Evolutionary conservation across 2,888 invertebrate species (phyloP).

Genomic region (Ditylenchus weischeri): DNA sequence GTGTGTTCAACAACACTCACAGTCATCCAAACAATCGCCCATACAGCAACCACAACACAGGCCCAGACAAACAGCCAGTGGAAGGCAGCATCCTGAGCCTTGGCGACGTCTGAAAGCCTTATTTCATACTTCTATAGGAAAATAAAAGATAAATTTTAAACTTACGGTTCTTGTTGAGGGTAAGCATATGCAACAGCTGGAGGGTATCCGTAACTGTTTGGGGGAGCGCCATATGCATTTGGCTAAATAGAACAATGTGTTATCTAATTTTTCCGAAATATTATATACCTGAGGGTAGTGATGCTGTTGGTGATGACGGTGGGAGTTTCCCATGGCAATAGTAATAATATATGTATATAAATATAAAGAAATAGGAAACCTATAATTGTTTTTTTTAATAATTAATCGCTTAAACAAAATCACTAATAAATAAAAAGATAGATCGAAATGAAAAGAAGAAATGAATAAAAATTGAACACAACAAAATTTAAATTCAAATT

Average conservation of each 20-base stretch:
- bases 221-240: not conserved
- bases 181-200: not conserved
- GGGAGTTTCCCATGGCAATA: constrained; percentile 2
- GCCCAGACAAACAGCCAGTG: not conserved
- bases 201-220: not conserved
- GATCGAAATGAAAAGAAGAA: no score
- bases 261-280: not conserved
- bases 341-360: no score
- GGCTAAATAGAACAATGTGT: not conserved
- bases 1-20: not conserved
- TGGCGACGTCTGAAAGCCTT: not conserved
- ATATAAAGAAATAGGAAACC: no score
- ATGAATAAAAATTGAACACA: no score
- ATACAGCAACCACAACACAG: constrained; percentile 10
- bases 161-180: not conserved
- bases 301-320: not conserved
- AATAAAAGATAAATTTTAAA: not conserved
- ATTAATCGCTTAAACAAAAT: no score
- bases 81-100: not conserved
- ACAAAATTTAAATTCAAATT: no score
- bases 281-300: not conserved
- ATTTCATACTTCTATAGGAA: not conserved
- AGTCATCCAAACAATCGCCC: constrained; percentile 8
- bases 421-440: no score
- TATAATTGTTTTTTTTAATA: no score